Evolutionary conservation across 2,888 invertebrate species (phyloP).

Genomic region (Andrena chrysosceles): DNA sequence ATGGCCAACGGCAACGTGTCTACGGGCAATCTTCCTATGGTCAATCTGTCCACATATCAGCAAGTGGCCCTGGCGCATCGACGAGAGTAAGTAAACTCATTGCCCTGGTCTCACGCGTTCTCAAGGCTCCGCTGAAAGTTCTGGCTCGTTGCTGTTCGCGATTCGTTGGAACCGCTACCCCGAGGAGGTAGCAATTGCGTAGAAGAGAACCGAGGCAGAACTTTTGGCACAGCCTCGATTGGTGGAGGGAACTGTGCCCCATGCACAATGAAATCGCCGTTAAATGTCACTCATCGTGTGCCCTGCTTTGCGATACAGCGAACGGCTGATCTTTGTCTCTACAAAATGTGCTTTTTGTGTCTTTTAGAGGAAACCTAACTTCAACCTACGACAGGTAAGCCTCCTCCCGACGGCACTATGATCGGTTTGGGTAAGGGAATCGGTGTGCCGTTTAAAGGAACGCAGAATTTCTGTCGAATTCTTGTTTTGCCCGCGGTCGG

Average conservation of each 20-base stretch:
- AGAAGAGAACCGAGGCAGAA: background rate
- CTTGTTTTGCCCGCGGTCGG: background rate
- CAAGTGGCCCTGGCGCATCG: slow-evolving; percentile 77
- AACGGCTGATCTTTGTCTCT: slow-evolving; percentile 43
- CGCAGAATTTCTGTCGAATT: slow-evolving; percentile 28
- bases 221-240: background rate
- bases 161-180: too few species aligned
- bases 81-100: slow-evolving; percentile 76
- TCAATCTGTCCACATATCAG: slow-evolving; percentile 77
- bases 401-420: slow-evolving; percentile 55
- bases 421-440: slow-evolving; percentile 39
- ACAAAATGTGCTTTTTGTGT: slow-evolving; percentile 72
- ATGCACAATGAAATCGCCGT: background rate
- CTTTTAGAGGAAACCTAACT: slow-evolving; percentile 81
- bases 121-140: slow-evolving; percentile 12
- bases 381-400: slow-evolving; percentile 82
- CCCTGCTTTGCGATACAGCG: slow-evolving; percentile 59
- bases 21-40: slow-evolving; percentile 59
- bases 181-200: background rate
- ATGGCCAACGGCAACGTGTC: slow-evolving; percentile 60
- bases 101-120: background rate
- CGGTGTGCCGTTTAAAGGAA: slow-evolving; percentile 18
- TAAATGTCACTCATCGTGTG: slow-evolving; percentile 53
- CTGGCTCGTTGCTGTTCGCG: too few species aligned
- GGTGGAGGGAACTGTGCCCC: background rate